Base-by-base conservation (phyloP, 2,888 invertebrate genomes). In the Boloria selene region DNA sequence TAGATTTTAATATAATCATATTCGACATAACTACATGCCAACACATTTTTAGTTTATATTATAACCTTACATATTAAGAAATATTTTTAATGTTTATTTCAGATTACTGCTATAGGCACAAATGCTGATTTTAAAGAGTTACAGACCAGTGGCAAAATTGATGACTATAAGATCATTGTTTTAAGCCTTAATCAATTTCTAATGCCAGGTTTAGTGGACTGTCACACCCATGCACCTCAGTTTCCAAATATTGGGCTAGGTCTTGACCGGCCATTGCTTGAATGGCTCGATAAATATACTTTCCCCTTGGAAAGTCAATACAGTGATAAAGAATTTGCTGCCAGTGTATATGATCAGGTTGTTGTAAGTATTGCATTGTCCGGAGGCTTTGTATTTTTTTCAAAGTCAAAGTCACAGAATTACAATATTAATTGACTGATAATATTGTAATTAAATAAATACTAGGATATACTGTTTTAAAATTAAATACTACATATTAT, bases 181-280 rank as follows among this genome's bases (percentile, higher is more conserved):
- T 49, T 68, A 44, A 70, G 61, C 10, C 64, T 75, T 4, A 84
- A 86, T 58, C 95, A 96, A 84, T 95, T 98, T 78, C 81, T 98
- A 14, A 95, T 97, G 82, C 98, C 98, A 0, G 98, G 98, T 0
- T 94, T 98, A 68, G 93, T 98, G 3, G 98, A 98, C 84, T 96
- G 96, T 22, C 98, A 98, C 81, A 96, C 97, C 13, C 98, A 98
- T 89, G 97, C 97, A 0, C 95, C 97, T 0, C 98, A 98, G 86
- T 96, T 96, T 75, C 96, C 97, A 0, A 98, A 98, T 85, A 90
- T 95, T 65, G 98, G 98, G 0, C 86, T 97, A 13, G 98, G 97
- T 0, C 93, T 97, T 72, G 97, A 97, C 79, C 93, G 94, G 73
- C 94, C 95, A 0, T 88, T 98, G 49, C 82, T 98, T 10, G 96